Percentiles rank a stretch among this genome's conserved stretches.
These are phyloP conservation scores for Parnassius apollo DNA, from an alignment of 2,888 invertebrate genomes.

Conservation along the genomic window DNA sequence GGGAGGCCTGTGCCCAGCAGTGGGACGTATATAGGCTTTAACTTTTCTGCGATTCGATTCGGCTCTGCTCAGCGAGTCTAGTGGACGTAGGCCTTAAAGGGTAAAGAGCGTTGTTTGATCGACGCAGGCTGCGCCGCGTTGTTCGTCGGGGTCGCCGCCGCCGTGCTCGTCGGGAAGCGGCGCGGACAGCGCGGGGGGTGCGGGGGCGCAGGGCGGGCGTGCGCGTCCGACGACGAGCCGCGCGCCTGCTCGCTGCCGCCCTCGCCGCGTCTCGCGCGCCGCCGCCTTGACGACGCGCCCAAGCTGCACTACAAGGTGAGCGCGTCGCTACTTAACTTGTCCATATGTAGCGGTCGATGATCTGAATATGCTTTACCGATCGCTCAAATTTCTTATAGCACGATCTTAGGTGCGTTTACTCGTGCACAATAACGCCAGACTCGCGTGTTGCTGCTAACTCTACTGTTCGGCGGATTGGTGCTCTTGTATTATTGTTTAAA, in stretches of 20 bases:
- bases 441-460: too few relatives aligned
- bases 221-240: constrained; percentile 46
- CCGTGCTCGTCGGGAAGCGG: constrained; percentile 22
- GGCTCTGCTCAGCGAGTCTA: too few relatives aligned
- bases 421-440: too few relatives aligned
- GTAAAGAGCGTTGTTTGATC: constrained; percentile 50
- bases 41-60: too few relatives aligned
- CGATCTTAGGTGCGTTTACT: too few relatives aligned
- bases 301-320: constrained; percentile 32
- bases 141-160: constrained; percentile 32
- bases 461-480: too few relatives aligned
- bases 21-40: background rate
- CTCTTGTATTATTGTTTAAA: too few relatives aligned
- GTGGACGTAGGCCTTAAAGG: too few relatives aligned
- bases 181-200: constrained; percentile 25
- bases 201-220: constrained; percentile 22
- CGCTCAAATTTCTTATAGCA: too few relatives aligned
- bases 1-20: background rate
- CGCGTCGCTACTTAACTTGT: constrained; percentile 24
- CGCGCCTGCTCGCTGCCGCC: constrained; percentile 63
- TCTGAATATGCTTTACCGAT: too few relatives aligned
- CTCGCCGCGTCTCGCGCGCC: constrained; percentile 56
- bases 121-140: constrained; percentile 76
- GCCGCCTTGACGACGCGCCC: constrained; percentile 42
- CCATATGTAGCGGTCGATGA: too few relatives aligned